Evolutionary conservation across 2,888 invertebrate species (phyloP).

Genomic region (Thelaira solivaga): DNA sequence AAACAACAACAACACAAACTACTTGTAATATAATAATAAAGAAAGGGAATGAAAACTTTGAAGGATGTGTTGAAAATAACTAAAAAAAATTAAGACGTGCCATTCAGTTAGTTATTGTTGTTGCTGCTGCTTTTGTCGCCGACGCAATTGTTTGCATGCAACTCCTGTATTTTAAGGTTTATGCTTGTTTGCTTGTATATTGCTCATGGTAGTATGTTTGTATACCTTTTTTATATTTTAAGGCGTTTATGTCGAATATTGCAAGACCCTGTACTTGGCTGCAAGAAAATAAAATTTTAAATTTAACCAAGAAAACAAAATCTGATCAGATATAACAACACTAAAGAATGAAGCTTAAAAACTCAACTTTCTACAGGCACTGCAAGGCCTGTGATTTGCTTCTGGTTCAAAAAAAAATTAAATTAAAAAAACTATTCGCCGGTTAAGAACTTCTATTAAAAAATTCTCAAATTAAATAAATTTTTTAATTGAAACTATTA

Average conservation of each 20-base stretch:
- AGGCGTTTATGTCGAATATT: background rate
- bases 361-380: too few relatives aligned
- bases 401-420: too few relatives aligned
- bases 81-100: constrained; percentile 39
- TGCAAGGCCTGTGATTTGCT: too few relatives aligned
- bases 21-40: constrained; percentile 32
- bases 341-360: too few relatives aligned
- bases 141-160: constrained; percentile 55
- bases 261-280: background rate
- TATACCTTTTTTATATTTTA: background rate
- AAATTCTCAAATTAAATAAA: too few relatives aligned
- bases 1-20: constrained; percentile 4
- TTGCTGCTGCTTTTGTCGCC: constrained; percentile 34
- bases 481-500: too few relatives aligned
- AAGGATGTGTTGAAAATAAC: constrained; percentile 58
- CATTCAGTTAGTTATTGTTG: constrained; percentile 9
- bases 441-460: too few relatives aligned
- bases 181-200: constrained; percentile 3
- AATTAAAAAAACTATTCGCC: too few relatives aligned
- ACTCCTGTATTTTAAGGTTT: constrained; percentile 33
- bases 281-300: background rate
- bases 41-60: constrained; percentile 52
- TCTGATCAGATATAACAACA: too few relatives aligned
- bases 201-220: background rate
- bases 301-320: too few relatives aligned